Evolutionary conservation across 1,140 invertebrate species (phyloP).

Genomic region (Planococcus citri): DNA sequence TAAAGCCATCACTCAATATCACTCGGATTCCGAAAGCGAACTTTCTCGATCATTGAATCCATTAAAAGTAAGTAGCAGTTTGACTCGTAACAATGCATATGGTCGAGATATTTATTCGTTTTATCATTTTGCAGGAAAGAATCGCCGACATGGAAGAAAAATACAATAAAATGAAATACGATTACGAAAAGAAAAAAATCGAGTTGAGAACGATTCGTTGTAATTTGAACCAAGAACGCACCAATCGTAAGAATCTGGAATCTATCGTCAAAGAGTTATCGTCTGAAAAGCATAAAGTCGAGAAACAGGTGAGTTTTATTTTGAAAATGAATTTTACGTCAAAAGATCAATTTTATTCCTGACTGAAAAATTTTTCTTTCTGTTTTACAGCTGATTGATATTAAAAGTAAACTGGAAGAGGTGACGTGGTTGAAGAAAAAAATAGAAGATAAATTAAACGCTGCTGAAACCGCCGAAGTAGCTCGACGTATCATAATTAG

Average conservation of each 20-base stretch:
- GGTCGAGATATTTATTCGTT: neutral
- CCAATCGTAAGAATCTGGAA: neutral
- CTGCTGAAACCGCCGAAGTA: neutral
- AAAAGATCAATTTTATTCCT: neutral
- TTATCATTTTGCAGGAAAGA: neutral
- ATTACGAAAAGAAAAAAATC: neutral
- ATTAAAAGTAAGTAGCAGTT: neutral
- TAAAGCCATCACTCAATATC: conserved; percentile 8
- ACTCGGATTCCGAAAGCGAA: neutral
- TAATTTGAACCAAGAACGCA: neutral
- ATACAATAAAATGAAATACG: neutral
- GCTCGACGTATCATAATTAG: neutral
- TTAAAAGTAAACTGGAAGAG: neutral
- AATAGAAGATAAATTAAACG: conserved; percentile 10
- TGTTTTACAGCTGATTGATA: neutral
- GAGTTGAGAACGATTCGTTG: neutral
- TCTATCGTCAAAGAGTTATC: neutral
- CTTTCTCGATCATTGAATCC: neutral
- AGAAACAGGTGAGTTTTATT: neutral
- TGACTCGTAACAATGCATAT: neutral
- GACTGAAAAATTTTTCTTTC: neutral
- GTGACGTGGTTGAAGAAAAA: neutral
- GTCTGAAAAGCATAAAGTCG: neutral
- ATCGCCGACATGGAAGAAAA: neutral
- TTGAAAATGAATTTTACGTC: neutral